Base-by-base conservation (phyloP, 2,113 vertebrate genomes). In the Mesoclemmys tuberculata region DNA sequence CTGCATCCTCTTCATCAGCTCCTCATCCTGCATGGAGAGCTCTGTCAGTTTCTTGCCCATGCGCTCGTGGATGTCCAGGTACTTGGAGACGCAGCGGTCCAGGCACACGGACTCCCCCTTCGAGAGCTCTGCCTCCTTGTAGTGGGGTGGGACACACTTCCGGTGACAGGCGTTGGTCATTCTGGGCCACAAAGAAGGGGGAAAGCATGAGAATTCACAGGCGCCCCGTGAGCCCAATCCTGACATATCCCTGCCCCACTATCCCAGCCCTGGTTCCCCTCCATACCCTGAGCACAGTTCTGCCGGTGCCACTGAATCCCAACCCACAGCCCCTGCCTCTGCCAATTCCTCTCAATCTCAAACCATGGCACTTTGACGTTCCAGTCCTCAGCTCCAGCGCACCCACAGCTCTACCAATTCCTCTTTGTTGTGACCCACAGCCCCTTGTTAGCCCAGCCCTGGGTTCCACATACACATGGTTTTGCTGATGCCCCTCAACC, bases 31-130 rank as follows among this genome's bases (percentile, higher is more conserved):
- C 97, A 99, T 97, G 0, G 99, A 99, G 41, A 99, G 98, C 96
- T 99, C 99, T 0, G 99, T 99, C 94, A 99, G 97, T 96, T 99
- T 99, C 82, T 99, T 99, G 61, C 99, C 99, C 97, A 99, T 98
- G 55, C 98, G 97, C 97, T 99, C 99, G 1, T 99, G 99, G 80
- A 99, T 99, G 96, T 99, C 99, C 96, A 99, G 98, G 97, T 99
- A 99, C 96, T 99, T 99, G 94, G 99, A 99, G 84, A 99, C 99
- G 14, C 99, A 99, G 80, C 99, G 99, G 96, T 99, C 99, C 96
- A 99, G 97, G 93, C 99, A 99, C 71, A 99, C 99, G 0, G 99
- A 98, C 93, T 99, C 99, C 1, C 99, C 99, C 96, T 99, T 99
- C 0, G 99, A 99, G 90, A 99, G 98, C 94, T 99, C 99, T 0